Conservation (phyloP, 2,797 vertebrate species). For the Petrocephalus sullivani region DNA sequence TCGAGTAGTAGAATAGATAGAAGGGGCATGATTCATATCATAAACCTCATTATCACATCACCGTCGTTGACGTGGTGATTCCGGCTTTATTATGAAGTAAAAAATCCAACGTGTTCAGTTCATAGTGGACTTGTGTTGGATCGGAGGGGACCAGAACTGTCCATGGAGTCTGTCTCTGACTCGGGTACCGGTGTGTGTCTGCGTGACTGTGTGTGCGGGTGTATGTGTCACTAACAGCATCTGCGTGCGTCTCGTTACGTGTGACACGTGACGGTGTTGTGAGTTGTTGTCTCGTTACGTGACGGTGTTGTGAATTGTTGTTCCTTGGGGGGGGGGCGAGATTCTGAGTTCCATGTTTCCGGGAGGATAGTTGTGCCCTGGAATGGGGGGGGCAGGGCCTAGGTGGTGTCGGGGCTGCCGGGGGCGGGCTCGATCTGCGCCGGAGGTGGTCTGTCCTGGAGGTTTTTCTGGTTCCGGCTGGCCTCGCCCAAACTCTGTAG, state of each 20-base stretch:
- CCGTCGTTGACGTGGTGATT: background rate
- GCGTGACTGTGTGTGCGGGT: background rate
- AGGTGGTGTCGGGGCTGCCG: slow-evolving; percentile 23
- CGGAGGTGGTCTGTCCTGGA: slow-evolving; percentile 44
- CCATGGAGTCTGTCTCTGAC: slow-evolving; percentile 29
- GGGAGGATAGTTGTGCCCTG: background rate
- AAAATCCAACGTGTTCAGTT: slow-evolving; percentile 48
- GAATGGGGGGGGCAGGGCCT: slow-evolving; percentile 35
- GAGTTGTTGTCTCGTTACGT: background rate
- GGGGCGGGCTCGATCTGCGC: slow-evolving; percentile 29
- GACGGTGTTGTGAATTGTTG: background rate
- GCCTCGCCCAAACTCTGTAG: slow-evolving; percentile 53
- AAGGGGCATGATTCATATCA: background rate
- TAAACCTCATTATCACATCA: slow-evolving; percentile 13
- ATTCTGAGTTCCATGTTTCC: background rate
- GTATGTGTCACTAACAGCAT: slow-evolving; percentile 1
- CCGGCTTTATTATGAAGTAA: slow-evolving; percentile 50
- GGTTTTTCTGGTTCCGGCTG: slow-evolving; percentile 48
- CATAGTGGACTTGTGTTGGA: slow-evolving; percentile 38
- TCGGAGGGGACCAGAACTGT: slow-evolving; percentile 30
- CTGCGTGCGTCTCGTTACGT: background rate
- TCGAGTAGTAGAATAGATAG: slow-evolving; percentile 19
- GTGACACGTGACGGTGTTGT: background rate
- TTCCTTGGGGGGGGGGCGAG: background rate
- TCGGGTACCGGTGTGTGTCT: background rate